phyloP scores from a whole-genome alignment of 2,797 vertebrate genomes.

The Gallinago nigripennis region DNA sequence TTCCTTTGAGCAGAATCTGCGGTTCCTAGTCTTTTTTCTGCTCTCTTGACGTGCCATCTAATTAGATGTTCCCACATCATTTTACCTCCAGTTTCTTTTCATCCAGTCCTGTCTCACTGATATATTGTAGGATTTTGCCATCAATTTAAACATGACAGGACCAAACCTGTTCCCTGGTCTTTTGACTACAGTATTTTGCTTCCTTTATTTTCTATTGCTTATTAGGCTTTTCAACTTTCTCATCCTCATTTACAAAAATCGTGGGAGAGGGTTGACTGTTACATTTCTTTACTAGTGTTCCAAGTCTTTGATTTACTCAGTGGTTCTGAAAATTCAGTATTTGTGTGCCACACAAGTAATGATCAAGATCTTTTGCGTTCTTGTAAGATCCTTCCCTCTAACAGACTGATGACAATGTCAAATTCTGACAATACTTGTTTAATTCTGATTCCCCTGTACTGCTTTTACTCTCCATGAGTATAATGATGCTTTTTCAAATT shows the following conservation, averaged over 20 bases:
- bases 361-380: not conserved
- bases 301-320: not conserved
- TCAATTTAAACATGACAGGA: not conserved
- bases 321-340: not conserved
- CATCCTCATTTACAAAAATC: not conserved
- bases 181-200: not conserved
- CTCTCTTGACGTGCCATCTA: not conserved
- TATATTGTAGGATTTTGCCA: not conserved
- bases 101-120: not conserved
- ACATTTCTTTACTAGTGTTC: not conserved
- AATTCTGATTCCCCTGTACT: not conserved
- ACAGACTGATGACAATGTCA: not conserved
- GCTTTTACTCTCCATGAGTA: not conserved
- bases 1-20: not conserved
- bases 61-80: not conserved
- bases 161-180: not conserved
- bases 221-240: not conserved
- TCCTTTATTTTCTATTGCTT: not conserved
- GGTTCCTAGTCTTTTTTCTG: not conserved
- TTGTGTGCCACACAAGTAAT: not conserved
- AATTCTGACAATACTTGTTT: not conserved
- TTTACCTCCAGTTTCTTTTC: not conserved
- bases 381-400: not conserved
- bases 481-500: not conserved
- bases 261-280: not conserved